phyloP scores from a whole-genome alignment of 2,888 invertebrate genomes.

The Callinectes sapidus region DNA sequence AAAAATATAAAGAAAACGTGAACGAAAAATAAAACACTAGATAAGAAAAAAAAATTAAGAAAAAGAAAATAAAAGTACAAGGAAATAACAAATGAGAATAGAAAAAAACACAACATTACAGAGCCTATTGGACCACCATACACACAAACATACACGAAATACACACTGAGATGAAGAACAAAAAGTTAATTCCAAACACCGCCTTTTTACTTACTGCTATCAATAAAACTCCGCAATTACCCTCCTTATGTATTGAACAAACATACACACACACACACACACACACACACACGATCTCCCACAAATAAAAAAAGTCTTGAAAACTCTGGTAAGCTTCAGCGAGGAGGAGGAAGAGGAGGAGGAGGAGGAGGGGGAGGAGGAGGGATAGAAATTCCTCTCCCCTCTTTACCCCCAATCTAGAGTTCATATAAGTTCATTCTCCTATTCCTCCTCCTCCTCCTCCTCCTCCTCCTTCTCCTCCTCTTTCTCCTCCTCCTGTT shows the following conservation, averaged over 20 bases:
- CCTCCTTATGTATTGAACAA: not conserved
- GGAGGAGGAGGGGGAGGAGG: too few relatives aligned
- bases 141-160: not conserved
- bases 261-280: not conserved
- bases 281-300: not conserved
- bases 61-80: not conserved
- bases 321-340: too few relatives aligned
- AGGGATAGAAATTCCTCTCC: not conserved
- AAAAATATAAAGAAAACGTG: too few relatives aligned
- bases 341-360: not conserved
- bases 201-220: not conserved
- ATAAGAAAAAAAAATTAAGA: not conserved
- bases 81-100: not conserved
- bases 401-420: not conserved
- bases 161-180: not conserved
- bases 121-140: not conserved
- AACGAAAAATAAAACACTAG: too few relatives aligned
- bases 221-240: too few relatives aligned
- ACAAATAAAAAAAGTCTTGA: not conserved
- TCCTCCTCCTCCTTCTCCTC: not conserved
- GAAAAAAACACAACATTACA: not conserved
- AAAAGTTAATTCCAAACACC: not conserved
- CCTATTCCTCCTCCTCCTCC: not conserved
- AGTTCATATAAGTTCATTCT: not conserved
- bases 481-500: not conserved